Evolutionary conservation across 2,797 vertebrate species (phyloP).

Genomic region (Peromyscus melanophrys): DNA sequence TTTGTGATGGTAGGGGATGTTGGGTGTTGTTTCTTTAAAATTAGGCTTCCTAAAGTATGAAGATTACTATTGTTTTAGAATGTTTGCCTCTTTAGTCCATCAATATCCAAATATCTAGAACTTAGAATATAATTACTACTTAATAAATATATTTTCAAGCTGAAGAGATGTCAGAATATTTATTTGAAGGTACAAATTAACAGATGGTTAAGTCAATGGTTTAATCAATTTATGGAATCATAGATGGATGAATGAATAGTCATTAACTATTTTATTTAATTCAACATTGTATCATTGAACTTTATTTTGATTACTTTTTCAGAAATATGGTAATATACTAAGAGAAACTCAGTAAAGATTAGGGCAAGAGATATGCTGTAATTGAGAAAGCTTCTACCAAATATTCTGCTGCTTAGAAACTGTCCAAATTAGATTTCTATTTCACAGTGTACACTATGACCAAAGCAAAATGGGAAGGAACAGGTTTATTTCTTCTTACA

Average conservation of each 20-base stretch:
- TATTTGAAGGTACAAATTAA: neutral
- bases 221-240: neutral
- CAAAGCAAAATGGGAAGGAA: neutral
- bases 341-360: neutral
- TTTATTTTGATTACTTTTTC: neutral
- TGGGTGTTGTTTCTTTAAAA: neutral
- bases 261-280: conserved; percentile 1
- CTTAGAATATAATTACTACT: neutral
- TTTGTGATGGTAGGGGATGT: neutral
- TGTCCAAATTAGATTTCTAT: neutral
- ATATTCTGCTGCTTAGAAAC: neutral
- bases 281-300: neutral
- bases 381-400: neutral
- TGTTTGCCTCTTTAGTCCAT: neutral
- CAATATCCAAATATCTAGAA: neutral
- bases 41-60: neutral
- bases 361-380: neutral
- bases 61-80: neutral
- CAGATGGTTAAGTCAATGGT: neutral
- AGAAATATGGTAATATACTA: neutral
- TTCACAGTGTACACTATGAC: neutral
- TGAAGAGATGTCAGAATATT: neutral
- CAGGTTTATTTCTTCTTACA: no score
- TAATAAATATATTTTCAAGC: conserved; percentile 5
- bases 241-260: neutral